These are phyloP conservation scores for Chaenogobius annularis DNA, from an alignment of 2,113 vertebrate species.

Conservation along the genomic window DNA sequence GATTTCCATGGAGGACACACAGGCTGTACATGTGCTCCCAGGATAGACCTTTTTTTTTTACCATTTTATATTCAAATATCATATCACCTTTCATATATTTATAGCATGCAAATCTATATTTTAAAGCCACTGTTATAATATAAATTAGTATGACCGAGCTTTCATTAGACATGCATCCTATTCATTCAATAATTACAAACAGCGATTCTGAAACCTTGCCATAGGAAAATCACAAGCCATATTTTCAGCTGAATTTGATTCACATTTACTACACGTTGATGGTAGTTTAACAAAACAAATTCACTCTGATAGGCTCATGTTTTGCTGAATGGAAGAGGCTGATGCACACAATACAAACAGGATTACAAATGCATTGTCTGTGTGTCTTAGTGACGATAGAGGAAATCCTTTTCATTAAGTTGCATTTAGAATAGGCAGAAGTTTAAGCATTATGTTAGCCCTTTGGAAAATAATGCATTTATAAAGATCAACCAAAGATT, in stretches of 20 bases:
- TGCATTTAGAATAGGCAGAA: slow-evolving; percentile 15
- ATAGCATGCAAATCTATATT: background rate
- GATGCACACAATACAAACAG: background rate
- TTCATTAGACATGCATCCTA: background rate
- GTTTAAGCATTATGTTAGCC: slow-evolving; percentile 1
- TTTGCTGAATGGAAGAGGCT: background rate
- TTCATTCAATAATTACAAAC: background rate
- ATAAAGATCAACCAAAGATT: slow-evolving; percentile 4
- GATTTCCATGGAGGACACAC: slow-evolving; percentile 37
- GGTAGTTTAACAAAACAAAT: background rate
- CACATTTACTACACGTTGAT: background rate
- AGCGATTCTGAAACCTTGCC: background rate
- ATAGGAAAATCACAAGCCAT: background rate
- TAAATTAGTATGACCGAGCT: background rate
- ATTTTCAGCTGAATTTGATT: too few species aligned
- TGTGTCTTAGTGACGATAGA: background rate
- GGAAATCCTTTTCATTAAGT: slow-evolving; percentile 1
- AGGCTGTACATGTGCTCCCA: slow-evolving; percentile 17
- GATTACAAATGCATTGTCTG: background rate
- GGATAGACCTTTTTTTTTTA: background rate
- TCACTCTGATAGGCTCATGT: background rate
- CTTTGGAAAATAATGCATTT: slow-evolving; percentile 11
- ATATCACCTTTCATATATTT: background rate
- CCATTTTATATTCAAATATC: background rate
- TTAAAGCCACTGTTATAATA: background rate